These are phyloP conservation scores for Calameuta idolon DNA, from an alignment of 2,888 invertebrate species.

Conservation along the genomic window DNA sequence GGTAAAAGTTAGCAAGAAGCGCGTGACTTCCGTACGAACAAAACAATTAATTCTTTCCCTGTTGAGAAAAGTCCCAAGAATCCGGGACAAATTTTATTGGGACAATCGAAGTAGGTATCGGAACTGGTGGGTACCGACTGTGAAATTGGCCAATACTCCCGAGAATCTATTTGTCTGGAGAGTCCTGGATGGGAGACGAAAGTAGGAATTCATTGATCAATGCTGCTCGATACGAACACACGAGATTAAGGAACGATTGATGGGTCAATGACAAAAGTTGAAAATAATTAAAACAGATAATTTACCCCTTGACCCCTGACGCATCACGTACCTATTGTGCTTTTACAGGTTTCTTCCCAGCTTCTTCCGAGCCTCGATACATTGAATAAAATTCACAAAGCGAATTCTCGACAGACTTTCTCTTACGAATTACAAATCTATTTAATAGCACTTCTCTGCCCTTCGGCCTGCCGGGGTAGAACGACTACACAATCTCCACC, in stretches of 20 bases:
- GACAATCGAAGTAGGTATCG: too few relatives aligned
- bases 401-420: not conserved
- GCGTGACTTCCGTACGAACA: not conserved
- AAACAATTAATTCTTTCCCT: not conserved
- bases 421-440: conserved; percentile 43
- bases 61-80: not conserved
- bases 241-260: not conserved
- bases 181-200: not conserved
- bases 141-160: conserved; percentile 45
- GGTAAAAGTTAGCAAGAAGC: not conserved
- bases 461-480: not conserved
- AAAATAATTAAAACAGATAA: too few relatives aligned
- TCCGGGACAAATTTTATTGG: not conserved
- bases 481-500: not conserved
- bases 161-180: conserved; percentile 31
- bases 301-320: too few relatives aligned
- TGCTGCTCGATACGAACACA: not conserved
- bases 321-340: not conserved
- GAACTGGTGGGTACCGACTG: conserved; percentile 10
- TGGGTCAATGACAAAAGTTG: not conserved
- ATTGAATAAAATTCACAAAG: too few relatives aligned
- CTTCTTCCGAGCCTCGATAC: too few relatives aligned
- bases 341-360: not conserved
- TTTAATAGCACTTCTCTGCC: conserved; percentile 28
- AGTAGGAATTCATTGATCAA: not conserved